Evolutionary conservation across 2,797 vertebrate species (phyloP), one percentile per base, ranked within the genome.

Genomic region (Muscicapa striata): DNA sequence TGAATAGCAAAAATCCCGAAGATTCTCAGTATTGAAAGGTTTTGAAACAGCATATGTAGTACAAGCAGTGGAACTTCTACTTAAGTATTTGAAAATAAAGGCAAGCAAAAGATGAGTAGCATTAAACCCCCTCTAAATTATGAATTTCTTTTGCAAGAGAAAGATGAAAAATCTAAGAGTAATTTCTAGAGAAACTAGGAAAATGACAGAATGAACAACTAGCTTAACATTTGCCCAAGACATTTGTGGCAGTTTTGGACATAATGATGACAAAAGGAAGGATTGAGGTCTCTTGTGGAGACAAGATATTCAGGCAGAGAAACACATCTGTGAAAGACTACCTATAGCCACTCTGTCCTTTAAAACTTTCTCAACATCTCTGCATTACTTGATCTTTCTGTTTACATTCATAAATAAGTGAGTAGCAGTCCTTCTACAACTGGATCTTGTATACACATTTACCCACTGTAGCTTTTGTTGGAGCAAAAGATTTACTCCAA

Each of bases 401-500:
- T 93, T 95, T 96, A 92, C 41, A 57, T 61, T 95, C 81, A 96
- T 97, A 96, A 94, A 95, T 96, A 95, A 96, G 32, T 93, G 78
- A 97, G 62, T 8, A 92, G 67, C 36, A 87, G 51, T 32, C 68
- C 46, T 90, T 90, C 51, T 20, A 23, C 89, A 84, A 70, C 43
- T 4, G 8, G 62, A 94, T 57, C 32, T 73, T 94, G 46, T 52
- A 48, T 34, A 83, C 6, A 83, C 55, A 70, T 54, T 91, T 95
- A 88, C 24, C 63, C 14, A 84, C 84, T 93, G 68, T 67, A 73
- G 73, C 16, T 94, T 93, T 27, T 26, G 8, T 49, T 86, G 30
- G 45, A 96, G 88, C 78, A 55, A 90, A 97, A 91, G 81, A 93
- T 74, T 90, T 94, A 93, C 95, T 91, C 93, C 80, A 82, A 92